These are phyloP conservation scores for Tupaia tana DNA, from an alignment of 2,113 vertebrate genomes.

Conservation along the genomic window DNA sequence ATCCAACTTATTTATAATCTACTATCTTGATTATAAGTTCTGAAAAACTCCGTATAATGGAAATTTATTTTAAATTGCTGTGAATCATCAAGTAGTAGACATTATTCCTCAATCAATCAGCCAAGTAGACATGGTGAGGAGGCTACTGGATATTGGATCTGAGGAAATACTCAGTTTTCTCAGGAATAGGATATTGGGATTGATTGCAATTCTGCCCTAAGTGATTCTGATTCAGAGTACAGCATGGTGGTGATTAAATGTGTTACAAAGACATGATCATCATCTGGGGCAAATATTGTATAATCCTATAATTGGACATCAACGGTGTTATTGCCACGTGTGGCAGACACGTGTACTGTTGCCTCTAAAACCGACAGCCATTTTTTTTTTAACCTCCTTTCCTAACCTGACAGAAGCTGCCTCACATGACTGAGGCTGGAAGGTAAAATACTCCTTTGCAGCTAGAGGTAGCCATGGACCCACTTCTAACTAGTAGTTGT, in stretches of 20 bases:
- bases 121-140: background rate
- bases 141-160: background rate
- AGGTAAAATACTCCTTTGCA: background rate
- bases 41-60: background rate
- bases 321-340: background rate
- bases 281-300: background rate
- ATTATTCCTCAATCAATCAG: conserved; percentile 6
- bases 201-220: background rate
- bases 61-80: conserved; percentile 14
- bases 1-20: background rate
- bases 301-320: background rate
- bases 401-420: background rate
- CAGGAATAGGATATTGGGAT: background rate
- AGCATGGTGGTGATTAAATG: background rate
- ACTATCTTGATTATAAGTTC: background rate
- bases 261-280: background rate
- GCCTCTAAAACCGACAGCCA: background rate
- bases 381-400: background rate
- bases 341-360: background rate
- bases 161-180: background rate
- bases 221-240: background rate
- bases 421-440: background rate
- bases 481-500: background rate
- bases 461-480: background rate
- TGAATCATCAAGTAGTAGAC: background rate